phyloP scores from a whole-genome alignment of 1,140 invertebrate species.

The Nymphalis io region DNA sequence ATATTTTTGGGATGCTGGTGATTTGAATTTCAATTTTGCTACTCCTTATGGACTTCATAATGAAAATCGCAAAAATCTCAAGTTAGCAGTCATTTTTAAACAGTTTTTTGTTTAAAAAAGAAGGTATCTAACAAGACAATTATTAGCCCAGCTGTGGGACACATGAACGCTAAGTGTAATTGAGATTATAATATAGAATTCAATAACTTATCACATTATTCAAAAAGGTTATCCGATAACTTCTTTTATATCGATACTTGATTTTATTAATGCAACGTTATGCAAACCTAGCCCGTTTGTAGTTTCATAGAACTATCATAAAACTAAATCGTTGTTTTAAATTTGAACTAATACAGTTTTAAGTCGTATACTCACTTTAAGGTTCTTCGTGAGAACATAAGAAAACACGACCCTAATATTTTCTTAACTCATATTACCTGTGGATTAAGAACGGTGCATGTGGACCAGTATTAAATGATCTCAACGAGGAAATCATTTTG shows the following conservation, averaged over 20 bases:
- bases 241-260: not conserved
- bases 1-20: too few species aligned
- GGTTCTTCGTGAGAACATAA: slow-evolving; percentile 22
- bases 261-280: not conserved
- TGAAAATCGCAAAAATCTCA: too few species aligned
- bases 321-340: slow-evolving; percentile 13
- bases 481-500: not conserved
- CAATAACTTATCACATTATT: too few species aligned
- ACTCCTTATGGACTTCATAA: too few species aligned
- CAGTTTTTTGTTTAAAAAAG: too few species aligned
- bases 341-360: slow-evolving; percentile 31
- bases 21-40: too few species aligned
- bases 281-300: not conserved
- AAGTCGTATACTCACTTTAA: slow-evolving; percentile 14
- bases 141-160: too few species aligned
- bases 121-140: too few species aligned
- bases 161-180: too few species aligned
- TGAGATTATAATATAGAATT: too few species aligned
- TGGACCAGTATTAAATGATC: slow-evolving; percentile 14
- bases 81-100: too few species aligned
- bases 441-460: slow-evolving; percentile 12
- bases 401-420: slow-evolving; percentile 26
- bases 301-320: slow-evolving; percentile 7
- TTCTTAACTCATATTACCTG: slow-evolving; percentile 24
- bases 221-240: not conserved